Base-by-base conservation (phyloP, 2,113 vertebrate genomes). In the Galemys pyrenaicus region DNA sequence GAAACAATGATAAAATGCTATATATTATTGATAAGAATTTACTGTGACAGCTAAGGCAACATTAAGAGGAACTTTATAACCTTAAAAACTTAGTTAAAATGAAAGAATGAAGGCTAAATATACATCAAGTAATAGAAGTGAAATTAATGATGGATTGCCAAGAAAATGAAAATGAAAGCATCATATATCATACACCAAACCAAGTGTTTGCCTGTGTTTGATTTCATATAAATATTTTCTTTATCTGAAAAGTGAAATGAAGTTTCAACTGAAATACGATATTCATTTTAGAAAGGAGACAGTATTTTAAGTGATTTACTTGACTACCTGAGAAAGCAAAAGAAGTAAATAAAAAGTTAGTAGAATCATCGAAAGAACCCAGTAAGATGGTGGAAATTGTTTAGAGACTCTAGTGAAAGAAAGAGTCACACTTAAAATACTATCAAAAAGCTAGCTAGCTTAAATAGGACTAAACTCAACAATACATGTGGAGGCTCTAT, bases 61-160 rank as follows among this genome's bases (percentile, higher is more conserved):
- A 17, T 87, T 71, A 54, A 32, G 51, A 94, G 58, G 39, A 62
- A 46, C 35, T 64, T 51, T 87, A 58, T 60, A 87, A 58, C 75
- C 41, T 70, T 94, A 64, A 70, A 80, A 82, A 68, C 10, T 68
- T 93, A 81, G 79, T 73, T 79, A 41, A 74, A 85, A 68, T 28
- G 44, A 74, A 92, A 89, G 68, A 77, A 88, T 37, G 62, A 65
- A 93, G 89, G 44, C 35, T 46, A 82, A 62, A 19, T 80, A 84
- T 39, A 7, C 64, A 71, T 60, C 75, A 90, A 80, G 71, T 88
- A 82, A 54, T 87, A 91, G 83, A 95, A 88, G 79, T 68, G 71
- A 77, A 87, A 75, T 35, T 62, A 78, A 62, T 85, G 78, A 73
- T 26, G 82, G 54, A 56, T 81, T 89, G 26, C 37, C 35, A 60